Percentiles rank a stretch among this genome's conserved stretches.
Conservation (phyloP, 2,888 invertebrate species). For the Cartodere bifasciata region DNA sequence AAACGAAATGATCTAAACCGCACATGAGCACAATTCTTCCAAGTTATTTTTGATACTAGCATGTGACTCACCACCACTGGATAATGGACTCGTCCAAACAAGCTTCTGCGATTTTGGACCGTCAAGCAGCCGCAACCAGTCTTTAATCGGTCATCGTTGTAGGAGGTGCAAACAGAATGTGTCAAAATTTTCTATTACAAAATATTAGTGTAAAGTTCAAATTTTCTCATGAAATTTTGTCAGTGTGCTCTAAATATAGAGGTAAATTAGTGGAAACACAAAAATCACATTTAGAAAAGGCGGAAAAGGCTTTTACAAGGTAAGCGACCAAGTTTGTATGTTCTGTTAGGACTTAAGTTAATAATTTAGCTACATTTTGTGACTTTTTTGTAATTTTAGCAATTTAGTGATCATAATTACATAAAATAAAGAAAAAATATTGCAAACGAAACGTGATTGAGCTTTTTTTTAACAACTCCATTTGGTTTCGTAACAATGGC, state of each 20-base stretch:
- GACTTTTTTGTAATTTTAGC: too few species aligned
- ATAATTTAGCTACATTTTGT: too few species aligned
- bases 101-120: conserved; percentile 35
- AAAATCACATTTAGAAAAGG: conserved; percentile 22
- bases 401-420: too few species aligned
- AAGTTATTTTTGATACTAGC: too few species aligned
- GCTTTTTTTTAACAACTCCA: too few species aligned
- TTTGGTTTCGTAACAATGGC: too few species aligned
- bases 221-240: conserved; percentile 27
- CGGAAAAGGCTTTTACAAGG: conserved; percentile 31
- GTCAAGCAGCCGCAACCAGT: conserved; percentile 32
- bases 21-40: too few species aligned
- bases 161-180: conserved; percentile 37
- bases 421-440: too few species aligned
- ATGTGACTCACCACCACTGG: conserved; percentile 18
- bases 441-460: too few species aligned
- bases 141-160: conserved; percentile 35
- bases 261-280: conserved; percentile 22
- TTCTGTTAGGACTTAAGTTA: too few species aligned
- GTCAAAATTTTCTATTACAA: conserved; percentile 35
- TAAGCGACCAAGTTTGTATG: conserved; percentile 34
- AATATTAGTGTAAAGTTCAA: conserved; percentile 31
- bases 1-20: too few species aligned
- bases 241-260: conserved; percentile 23
- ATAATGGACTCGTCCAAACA: conserved; percentile 35